Evolutionary conservation across 2,888 invertebrate genomes (phyloP).

Genomic region (Nemoura dubitans): DNA sequence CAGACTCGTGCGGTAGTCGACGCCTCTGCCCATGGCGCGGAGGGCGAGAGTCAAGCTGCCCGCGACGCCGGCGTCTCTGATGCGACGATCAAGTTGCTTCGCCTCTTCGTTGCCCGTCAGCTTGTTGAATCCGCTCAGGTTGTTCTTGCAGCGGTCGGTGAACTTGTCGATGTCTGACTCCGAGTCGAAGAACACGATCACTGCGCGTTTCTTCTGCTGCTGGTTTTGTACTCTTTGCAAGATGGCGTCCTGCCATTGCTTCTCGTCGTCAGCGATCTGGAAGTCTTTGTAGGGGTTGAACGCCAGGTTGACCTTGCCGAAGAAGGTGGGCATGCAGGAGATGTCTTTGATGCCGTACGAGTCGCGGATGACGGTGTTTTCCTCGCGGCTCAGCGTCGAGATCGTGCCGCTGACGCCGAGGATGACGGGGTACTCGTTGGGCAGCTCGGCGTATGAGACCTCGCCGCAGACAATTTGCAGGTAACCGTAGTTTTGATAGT

Average conservation of each 20-base stretch:
- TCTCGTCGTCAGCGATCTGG: neutral
- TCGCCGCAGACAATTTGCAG: neutral
- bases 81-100: neutral
- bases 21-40: slow-evolving; percentile 1
- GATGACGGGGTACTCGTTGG: neutral
- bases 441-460: neutral
- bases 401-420: slow-evolving; percentile 3
- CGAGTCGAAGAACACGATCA: slow-evolving; percentile 4
- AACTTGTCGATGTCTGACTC: neutral
- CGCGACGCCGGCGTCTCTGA: neutral
- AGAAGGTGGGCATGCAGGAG: slow-evolving; percentile 8
- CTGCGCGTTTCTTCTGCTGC: neutral
- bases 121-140: neutral
- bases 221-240: neutral
- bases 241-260: neutral
- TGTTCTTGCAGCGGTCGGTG: neutral
- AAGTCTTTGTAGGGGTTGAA: neutral
- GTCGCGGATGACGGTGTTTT: neutral
- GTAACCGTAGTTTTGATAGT: neutral
- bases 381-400: neutral
- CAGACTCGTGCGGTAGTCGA: neutral
- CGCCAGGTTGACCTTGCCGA: neutral
- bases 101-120: slow-evolving; percentile 3
- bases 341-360: slow-evolving; percentile 14
- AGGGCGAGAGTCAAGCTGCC: neutral